Conservation (phyloP, 2,113 vertebrate genomes). For the Pollimyrus isidori region DNA sequence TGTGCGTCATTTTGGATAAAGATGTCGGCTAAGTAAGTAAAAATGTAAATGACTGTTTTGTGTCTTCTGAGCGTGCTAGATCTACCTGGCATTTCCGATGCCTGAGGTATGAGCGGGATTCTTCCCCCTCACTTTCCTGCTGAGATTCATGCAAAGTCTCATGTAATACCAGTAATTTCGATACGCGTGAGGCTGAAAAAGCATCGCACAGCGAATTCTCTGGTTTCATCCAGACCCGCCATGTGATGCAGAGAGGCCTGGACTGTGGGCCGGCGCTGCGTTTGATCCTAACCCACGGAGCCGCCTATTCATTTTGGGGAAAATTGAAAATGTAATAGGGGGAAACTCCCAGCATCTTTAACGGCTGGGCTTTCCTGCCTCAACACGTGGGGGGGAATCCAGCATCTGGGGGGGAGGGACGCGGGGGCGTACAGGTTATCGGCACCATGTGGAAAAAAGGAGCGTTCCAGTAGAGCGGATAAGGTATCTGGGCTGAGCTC, state of each 20-base stretch:
- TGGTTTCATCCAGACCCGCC: neutral
- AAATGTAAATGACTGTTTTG: neutral
- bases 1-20: neutral
- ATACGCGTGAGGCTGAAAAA: neutral
- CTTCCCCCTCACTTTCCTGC: neutral
- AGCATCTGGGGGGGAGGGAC: neutral
- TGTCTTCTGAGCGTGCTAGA: neutral
- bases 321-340: constrained; percentile 14
- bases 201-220: neutral
- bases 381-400: neutral
- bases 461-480: neutral
- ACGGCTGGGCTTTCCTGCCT: constrained; percentile 17
- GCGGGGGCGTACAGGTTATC: neutral
- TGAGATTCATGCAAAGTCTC: neutral
- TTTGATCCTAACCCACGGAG: neutral
- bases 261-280: neutral
- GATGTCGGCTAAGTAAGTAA: neutral
- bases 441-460: neutral
- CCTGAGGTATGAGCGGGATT: neutral
- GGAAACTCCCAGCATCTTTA: constrained; percentile 13
- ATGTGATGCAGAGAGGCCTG: neutral
- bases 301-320: neutral
- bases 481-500: neutral
- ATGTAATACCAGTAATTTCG: neutral
- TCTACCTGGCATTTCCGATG: neutral